phyloP scores from a whole-genome alignment of 2,888 invertebrate genomes.

The Miltochrista miniata region DNA sequence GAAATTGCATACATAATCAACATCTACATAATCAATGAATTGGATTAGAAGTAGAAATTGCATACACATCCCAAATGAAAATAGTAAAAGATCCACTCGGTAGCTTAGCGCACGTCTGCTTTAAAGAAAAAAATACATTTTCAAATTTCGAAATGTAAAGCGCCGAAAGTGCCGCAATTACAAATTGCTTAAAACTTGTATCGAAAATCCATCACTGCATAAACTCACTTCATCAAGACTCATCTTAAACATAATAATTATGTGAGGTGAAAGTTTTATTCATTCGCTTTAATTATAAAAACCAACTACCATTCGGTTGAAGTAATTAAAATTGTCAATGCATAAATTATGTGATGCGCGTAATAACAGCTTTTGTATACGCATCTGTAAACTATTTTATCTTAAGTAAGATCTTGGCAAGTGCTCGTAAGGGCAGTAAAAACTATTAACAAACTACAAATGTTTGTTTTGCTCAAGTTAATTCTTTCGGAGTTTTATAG shows the following conservation, averaged over 20 bases:
- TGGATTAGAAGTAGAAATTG: background rate
- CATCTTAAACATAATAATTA: slow-evolving; percentile 45
- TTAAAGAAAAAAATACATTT: too few relatives aligned
- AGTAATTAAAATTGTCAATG: slow-evolving; percentile 66
- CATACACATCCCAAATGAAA: too few relatives aligned
- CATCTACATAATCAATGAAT: background rate
- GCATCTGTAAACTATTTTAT: slow-evolving; percentile 72
- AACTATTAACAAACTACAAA: slow-evolving; percentile 56
- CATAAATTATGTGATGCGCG: slow-evolving; percentile 66
- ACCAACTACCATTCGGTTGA: slow-evolving; percentile 58
- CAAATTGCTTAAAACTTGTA: slow-evolving; percentile 4
- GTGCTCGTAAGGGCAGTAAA: slow-evolving; percentile 49
- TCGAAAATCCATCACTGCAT: slow-evolving; percentile 18
- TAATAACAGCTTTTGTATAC: slow-evolving; percentile 62
- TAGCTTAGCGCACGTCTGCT: background rate
- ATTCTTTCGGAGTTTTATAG: slow-evolving; percentile 32
- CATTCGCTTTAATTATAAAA: slow-evolving; percentile 55
- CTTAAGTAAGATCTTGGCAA: slow-evolving; percentile 55
- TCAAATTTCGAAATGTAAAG: background rate
- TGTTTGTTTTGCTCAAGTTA: slow-evolving; percentile 53
- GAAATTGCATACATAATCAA: too few relatives aligned
- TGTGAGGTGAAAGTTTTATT: slow-evolving; percentile 44
- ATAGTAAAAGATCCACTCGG: too few relatives aligned
- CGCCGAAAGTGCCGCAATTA: background rate
- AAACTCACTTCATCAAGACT: slow-evolving; percentile 25